Conservation (phyloP, 2,797 vertebrate genomes). For the Chromis chromis region DNA sequence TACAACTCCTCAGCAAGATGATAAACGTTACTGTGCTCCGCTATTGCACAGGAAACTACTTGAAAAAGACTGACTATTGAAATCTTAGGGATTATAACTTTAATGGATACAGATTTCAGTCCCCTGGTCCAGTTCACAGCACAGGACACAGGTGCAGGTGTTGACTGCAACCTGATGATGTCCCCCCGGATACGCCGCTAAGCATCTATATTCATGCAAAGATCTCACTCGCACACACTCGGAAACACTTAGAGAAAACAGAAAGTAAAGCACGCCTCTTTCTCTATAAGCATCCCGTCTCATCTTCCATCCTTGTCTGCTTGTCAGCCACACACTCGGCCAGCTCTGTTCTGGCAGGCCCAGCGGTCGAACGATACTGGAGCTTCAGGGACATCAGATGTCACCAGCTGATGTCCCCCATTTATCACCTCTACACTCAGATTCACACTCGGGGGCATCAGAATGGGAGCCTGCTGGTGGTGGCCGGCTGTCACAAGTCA, state of each 20-base stretch:
- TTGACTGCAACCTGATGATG: slow-evolving; percentile 50
- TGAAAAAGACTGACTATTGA: neutral
- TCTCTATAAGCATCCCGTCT: slow-evolving; percentile 37
- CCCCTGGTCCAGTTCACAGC: neutral
- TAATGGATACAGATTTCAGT: neutral
- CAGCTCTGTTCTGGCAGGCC: slow-evolving; percentile 32
- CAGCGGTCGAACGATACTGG: slow-evolving; percentile 39
- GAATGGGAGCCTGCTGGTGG: slow-evolving; percentile 36
- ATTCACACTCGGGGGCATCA: slow-evolving; percentile 55
- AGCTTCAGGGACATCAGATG: slow-evolving; percentile 62
- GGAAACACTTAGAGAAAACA: slow-evolving; percentile 24
- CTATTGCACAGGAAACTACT: too few relatives aligned
- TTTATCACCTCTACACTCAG: slow-evolving; percentile 68
- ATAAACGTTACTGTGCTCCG: neutral
- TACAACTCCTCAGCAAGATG: neutral
- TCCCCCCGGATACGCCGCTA: slow-evolving; percentile 12
- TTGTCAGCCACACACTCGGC: slow-evolving; percentile 21
- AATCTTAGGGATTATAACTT: neutral
- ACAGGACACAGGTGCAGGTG: neutral
- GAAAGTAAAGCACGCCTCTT: slow-evolving; percentile 21
- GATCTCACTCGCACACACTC: slow-evolving; percentile 3
- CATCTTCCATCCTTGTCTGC: slow-evolving; percentile 31
- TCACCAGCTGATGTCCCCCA: slow-evolving; percentile 61
- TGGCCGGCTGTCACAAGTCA: slow-evolving; percentile 37
- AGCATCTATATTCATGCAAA: slow-evolving; percentile 6